A percentile compares a stretch with the other conserved stretches of the same genome.
Evolutionary conservation across 2,888 invertebrate genomes (phyloP).

Genomic region (Leucophenga montana): DNA sequence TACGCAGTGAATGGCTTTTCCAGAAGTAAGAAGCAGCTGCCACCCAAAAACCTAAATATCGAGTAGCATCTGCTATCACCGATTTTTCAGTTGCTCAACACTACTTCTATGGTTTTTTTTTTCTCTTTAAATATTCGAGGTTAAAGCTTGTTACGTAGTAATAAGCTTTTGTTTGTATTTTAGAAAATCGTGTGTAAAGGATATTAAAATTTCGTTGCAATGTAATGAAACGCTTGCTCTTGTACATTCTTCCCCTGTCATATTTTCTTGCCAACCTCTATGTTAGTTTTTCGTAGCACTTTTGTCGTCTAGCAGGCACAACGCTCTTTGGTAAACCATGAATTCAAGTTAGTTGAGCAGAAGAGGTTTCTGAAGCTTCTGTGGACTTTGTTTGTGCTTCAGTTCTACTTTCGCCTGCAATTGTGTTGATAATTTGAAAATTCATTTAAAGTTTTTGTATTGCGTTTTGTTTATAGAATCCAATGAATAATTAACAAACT

Average conservation of each 20-base stretch:
- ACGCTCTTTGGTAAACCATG: neutral
- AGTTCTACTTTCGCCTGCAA: slow-evolving; percentile 61
- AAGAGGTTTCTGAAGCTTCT: neutral
- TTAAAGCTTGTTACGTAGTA: too few relatives aligned
- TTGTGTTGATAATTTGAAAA: slow-evolving; percentile 68
- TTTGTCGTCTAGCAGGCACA: neutral
- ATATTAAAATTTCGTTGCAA: neutral
- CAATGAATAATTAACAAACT: slow-evolving; percentile 67
- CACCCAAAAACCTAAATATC: too few relatives aligned
- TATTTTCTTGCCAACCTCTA: neutral
- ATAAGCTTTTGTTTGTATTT: neutral
- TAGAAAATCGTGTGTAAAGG: neutral
- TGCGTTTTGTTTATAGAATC: slow-evolving; percentile 68
- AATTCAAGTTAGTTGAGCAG: neutral
- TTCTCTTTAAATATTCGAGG: neutral
- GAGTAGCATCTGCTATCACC: too few relatives aligned
- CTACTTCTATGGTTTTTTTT: too few relatives aligned
- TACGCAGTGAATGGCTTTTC: too few relatives aligned
- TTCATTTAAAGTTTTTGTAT: slow-evolving; percentile 69
- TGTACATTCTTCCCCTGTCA: too few relatives aligned
- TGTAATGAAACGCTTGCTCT: too few relatives aligned
- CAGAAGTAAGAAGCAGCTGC: too few relatives aligned
- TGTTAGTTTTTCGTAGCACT: neutral
- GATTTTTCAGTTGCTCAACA: too few relatives aligned
- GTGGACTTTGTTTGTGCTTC: slow-evolving; percentile 25